Evolutionary conservation across 1,140 invertebrate species (phyloP), one percentile per base, ranked within the genome.

Genomic region (honey bee (Apis mellifera)): DNA sequence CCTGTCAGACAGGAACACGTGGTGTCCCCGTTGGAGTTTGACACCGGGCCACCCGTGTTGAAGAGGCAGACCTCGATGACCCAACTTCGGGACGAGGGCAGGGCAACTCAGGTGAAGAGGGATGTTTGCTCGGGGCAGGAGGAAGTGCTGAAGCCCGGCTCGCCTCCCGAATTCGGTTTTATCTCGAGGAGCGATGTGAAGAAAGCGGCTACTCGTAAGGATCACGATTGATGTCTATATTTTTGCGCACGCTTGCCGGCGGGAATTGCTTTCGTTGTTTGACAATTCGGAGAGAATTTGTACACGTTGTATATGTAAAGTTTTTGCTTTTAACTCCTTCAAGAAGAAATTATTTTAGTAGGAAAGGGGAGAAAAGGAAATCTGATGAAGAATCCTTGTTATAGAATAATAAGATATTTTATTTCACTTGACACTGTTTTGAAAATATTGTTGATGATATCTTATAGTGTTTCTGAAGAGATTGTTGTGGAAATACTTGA

Each of bases 121-220:
- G 77, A 12, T 13, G 66, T 55, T 71, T 48, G 82, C 65, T 59
- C 90, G 91, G 87, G 73, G 42, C 42, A 54, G 19, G 88, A 91
- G 12, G 75, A 91, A 32, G 78, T 90, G 32, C 86, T 95, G 7
- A 93, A 95, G 83, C 95, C 95, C 21, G 95, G 95, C 11, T 95
- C 95, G 57, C 95, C 96, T 26, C 96, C 96, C 1, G 94, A 96
- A 83, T 96, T 95, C 78, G 95, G 95, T 74, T 96, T 94, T 84
- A 87, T 94, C 64, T 89, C 92, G 62, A 85, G 94, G 93, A 90
- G 90, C 88, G 84, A 94, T 72, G 77, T 95, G 84, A 90, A 93
- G 89, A 89, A 93, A 83, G 90, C 92, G 80, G 90, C 93, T 23
- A 93, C 93, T 90, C 90, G 94, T 94, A 94, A 94, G 94, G 78